These are phyloP conservation scores for Hofmannophila pseudospretella DNA, from an alignment of 2,888 invertebrate species.

Conservation along the genomic window DNA sequence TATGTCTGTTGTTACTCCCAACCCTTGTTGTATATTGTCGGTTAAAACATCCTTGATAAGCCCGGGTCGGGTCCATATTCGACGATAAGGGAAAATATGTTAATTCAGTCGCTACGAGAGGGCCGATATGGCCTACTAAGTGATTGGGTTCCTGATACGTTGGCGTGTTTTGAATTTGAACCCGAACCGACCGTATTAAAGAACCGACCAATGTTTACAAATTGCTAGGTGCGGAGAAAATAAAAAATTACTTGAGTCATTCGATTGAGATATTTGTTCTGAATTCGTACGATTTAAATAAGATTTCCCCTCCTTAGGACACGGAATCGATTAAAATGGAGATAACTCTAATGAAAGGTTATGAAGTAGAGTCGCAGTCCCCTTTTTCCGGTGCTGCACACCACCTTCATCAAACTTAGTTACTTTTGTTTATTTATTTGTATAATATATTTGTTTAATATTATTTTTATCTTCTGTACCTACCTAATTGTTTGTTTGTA, in stretches of 20 bases:
- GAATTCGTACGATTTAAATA: slow-evolving; percentile 41
- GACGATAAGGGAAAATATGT: slow-evolving; percentile 75
- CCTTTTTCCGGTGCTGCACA: too few relatives aligned
- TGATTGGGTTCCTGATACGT: slow-evolving; percentile 68
- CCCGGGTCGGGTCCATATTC: slow-evolving; percentile 57
- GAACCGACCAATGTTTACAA: slow-evolving; percentile 68
- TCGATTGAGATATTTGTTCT: slow-evolving; percentile 50
- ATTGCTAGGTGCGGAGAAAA: slow-evolving; percentile 49
- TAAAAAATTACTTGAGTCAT: slow-evolving; percentile 33
- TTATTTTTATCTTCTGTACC: too few relatives aligned
- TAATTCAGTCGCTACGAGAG: slow-evolving; percentile 62
- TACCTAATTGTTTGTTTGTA: too few relatives aligned
- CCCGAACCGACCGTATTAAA: slow-evolving; percentile 35
- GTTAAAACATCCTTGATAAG: slow-evolving; percentile 67
- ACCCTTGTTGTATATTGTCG: slow-evolving; percentile 61
- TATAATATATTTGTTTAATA: too few relatives aligned
- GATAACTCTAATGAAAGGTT: too few relatives aligned
- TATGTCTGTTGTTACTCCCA: slow-evolving; percentile 22
- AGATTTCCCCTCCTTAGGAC: slow-evolving; percentile 25
- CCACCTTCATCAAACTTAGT: too few relatives aligned
- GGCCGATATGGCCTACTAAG: slow-evolving; percentile 73
- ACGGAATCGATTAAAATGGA: slow-evolving; percentile 13
- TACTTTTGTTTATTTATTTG: too few relatives aligned
- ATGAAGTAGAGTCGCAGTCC: too few relatives aligned
- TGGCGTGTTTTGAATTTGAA: slow-evolving; percentile 68